phyloP scores from a whole-genome alignment of 1,140 invertebrate species.

The Listronotus oregonensis region DNA sequence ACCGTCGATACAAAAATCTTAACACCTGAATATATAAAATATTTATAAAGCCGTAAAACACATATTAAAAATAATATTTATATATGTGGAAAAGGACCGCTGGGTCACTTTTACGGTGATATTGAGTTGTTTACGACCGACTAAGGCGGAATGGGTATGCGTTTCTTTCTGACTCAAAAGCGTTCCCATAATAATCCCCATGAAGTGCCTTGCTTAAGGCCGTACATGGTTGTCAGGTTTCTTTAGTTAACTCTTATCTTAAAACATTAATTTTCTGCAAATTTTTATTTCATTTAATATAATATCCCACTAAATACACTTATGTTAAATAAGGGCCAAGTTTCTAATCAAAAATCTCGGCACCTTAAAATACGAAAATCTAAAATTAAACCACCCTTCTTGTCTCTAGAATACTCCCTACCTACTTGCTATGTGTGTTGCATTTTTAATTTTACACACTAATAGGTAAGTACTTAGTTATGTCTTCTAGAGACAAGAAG shows the following conservation, averaged over 20 bases:
- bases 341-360: too few relatives aligned
- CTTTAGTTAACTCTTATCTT: not conserved
- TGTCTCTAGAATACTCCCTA: too few relatives aligned
- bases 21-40: conserved; percentile 58
- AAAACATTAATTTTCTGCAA: too few relatives aligned
- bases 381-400: too few relatives aligned
- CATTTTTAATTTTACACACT: too few relatives aligned
- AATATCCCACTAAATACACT: too few relatives aligned
- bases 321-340: too few relatives aligned
- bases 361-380: too few relatives aligned
- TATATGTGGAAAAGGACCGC: conserved; percentile 55
- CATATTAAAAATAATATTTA: conserved; percentile 59
- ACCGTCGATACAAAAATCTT: conserved; percentile 50
- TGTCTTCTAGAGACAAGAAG: too few relatives aligned
- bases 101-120: conserved; percentile 49
- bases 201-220: conserved; percentile 18
- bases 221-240: conserved; percentile 8
- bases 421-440: too few relatives aligned
- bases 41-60: conserved; percentile 57
- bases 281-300: too few relatives aligned
- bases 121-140: conserved; percentile 51
- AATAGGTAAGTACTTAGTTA: too few relatives aligned
- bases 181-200: conserved; percentile 38
- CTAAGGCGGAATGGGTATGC: conserved; percentile 31
- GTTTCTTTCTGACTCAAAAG: not conserved